Evolutionary conservation across 2,888 invertebrate species (phyloP), one percentile per base, ranked within the genome.

Genomic region (Eudasyphora cyanicolor): DNA sequence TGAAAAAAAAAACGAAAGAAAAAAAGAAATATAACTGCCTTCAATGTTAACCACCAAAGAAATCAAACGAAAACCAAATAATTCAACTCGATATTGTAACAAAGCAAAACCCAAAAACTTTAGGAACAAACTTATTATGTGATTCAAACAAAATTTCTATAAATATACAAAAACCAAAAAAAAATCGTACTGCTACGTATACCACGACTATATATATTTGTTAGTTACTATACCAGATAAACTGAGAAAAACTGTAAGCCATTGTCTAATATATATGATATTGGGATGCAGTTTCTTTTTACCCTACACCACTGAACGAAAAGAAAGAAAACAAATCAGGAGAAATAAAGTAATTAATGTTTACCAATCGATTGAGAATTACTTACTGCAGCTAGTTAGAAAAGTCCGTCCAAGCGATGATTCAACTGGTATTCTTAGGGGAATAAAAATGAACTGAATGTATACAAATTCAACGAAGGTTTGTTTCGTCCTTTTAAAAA

Each of bases 11-110:
- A 74, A 51, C 5, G 24, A 35, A 14, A n/a, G 38, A 70, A 57
- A 83, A 73, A 71, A 80, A 77, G 74, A 32, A 80, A 84, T 81
- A 81, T 35, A 84, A 84, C 84, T 84, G 84, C 84, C 84, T 84
- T 84, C 60, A 81, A 81, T 79, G 81, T 84, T 81, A 81, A 84
- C 76, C 78, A 84, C 79, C 76, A 78, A 64, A 19, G n/a, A 14
- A 45, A 10, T n/a, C 49, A 62, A 74, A 24, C 19, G 12, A 60
- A 75, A 27, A 78, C 45, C 35, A 54, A 51, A 45, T 19, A 32
- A 21, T 57, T 24, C 7, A 49, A 14, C 35, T 7, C 29, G 49
- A 74, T 12, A 84, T 75, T 71, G 12, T 67, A 71, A 49, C 7
- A 29, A 60, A 60, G n/a, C 29, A 29, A 69, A 54, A 75, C n/a